Base-by-base conservation (phyloP, 2,888 invertebrate species). In the Thelaira solivaga region DNA sequence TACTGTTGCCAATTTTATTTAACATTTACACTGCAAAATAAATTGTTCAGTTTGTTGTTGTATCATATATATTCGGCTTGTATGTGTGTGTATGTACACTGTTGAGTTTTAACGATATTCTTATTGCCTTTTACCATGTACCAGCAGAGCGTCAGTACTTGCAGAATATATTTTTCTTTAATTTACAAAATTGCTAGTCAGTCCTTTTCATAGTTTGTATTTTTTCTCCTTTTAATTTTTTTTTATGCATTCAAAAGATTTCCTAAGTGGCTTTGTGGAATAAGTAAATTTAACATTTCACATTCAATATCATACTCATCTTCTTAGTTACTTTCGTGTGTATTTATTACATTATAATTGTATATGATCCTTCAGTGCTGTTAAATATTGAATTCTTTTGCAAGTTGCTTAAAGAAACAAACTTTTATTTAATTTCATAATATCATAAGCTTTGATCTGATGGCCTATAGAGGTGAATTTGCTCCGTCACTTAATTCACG, bases 1-100 rank as follows among this genome's bases (percentile, higher is more conserved):
- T 29, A 57, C 10, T 39, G 47, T 76, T 76, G 76, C 76, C 76
- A 76, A 76, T 34, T 76, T 76, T 55, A 59, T 59, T 71, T 62
- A 62, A 64, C 22, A 43, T 53, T 59, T 59, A n/a, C n/a, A n/a
- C n/a, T 49, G 10, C 22, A 47, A 4, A 41, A 36, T 22, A 34
- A 36, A 16, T 10, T 51, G 26, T 24, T 41, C 1, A 10, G 1
- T 18, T 31, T 59, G 16, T 20, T 39, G 11, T n/a, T 29, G 10
- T 49, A 5, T 26, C 16, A 49, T 67, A 20, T 45, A 20, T 65
- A 31, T 41, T 1, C 10, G 6, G 1, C 18, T 64, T 64, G 16
- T 26, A 26, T 22, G 4, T 64, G 18, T 10, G 18, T 49, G 5
- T 47, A 20, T 57, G 7, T 61, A 16, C 22, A 31, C 31, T 49